Base-by-base conservation (phyloP, 1,140 invertebrate genomes). In the Eriosoma lanigerum region DNA sequence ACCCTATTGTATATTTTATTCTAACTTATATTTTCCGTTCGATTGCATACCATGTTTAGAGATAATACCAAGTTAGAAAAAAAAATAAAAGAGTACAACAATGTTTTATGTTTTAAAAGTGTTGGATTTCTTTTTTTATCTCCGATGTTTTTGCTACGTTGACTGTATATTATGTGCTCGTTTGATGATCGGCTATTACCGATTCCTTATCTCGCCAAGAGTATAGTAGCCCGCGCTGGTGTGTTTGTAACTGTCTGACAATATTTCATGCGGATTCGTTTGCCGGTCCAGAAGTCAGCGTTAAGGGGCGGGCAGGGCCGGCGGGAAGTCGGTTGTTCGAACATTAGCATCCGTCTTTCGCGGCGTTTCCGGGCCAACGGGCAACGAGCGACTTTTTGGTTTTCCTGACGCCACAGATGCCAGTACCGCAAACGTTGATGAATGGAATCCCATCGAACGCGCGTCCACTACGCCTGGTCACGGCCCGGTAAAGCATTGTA, bases 201-300 rank as follows among this genome's bases (percentile, higher is more conserved):
- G 73, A 76, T 58, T 76, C 32, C 73, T 76, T 76, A 76, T 76
- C 73, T 17, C 17, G 13, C 50, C 32, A 24, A 76, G 52, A 76
- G 8, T 38, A 38, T 38, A 76, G 58, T 58, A 58, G 29, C 54
- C 32, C 13, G 50, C 44, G 29, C 73, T n/a, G 19, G 50, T 58
- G n/a, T 58, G 73, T 76, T 76, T 58, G 73, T 76, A 44, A 76
- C 73, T 58, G 73, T 76, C 73, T 58, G 52, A 76, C 73, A 52
- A 76, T 76, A 76, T 76, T 76, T 76, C 73, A 58, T 76, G 32
- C 73, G 75, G 29, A 78, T n/a, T 62, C 75, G 75, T 62, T 78
- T 78, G 56, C 56, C 48, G 75, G 75, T 62, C 48, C 21, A 38
- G 54, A 78, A 76, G 73, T 60, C 6, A 26, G 54, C 29, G 50